These are phyloP conservation scores for Platycercus adscitus DNA, from an alignment of 2,113 vertebrate species.

Conservation along the genomic window DNA sequence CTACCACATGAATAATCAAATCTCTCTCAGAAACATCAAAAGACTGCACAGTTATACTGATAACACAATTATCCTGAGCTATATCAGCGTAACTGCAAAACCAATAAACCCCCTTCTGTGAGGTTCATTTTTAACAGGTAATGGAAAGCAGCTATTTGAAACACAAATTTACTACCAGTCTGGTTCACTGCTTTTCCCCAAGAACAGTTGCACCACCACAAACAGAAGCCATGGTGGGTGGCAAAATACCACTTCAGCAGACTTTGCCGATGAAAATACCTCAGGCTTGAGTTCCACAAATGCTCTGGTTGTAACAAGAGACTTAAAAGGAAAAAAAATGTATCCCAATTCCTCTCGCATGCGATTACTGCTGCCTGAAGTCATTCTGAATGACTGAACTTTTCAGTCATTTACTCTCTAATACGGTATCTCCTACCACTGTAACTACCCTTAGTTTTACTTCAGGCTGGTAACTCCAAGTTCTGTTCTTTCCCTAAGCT, in stretches of 20 bases:
- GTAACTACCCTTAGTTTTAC: neutral
- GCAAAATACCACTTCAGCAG: neutral
- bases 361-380: neutral
- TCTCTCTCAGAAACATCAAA: neutral
- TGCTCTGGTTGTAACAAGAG: neutral
- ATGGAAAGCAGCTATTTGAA: neutral
- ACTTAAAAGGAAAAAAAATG: neutral
- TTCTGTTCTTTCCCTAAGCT: neutral
- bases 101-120: rapidly evolving
- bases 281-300: neutral
- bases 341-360: rapidly evolving
- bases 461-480: neutral
- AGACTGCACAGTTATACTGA: rapidly evolving
- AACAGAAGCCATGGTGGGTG: neutral
- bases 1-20: neutral
- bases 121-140: neutral
- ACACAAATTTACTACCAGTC: neutral
- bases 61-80: neutral
- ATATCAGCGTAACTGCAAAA: neutral
- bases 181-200: neutral
- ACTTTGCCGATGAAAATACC: neutral
- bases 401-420: neutral
- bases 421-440: neutral
- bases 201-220: neutral
- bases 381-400: neutral